Percentiles rank a stretch among this genome's conserved stretches.
Evolutionary conservation across 2,797 vertebrate species (phyloP).

Genomic region (Tadarida brasiliensis): DNA sequence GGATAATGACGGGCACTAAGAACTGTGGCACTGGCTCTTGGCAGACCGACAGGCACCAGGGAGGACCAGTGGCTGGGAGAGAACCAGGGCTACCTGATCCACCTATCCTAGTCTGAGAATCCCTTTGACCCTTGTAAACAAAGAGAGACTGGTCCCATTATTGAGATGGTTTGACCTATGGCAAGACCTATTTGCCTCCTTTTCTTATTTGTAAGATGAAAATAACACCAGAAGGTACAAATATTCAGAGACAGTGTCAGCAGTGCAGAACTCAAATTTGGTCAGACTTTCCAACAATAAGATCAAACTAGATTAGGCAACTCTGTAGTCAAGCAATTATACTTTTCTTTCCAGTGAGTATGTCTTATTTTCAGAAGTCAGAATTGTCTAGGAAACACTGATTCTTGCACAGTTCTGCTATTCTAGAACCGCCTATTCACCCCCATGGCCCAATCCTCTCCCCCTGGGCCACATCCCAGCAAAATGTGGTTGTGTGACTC

Average conservation of each 20-base stretch:
- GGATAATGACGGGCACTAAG: slow-evolving; percentile 52
- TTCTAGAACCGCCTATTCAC: slow-evolving; percentile 4
- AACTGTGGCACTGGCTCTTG: slow-evolving; percentile 2
- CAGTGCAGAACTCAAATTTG: slow-evolving; percentile 36
- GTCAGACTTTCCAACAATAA: slow-evolving; percentile 39
- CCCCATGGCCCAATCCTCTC: not conserved
- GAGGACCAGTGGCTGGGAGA: not conserved
- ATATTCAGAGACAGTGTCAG: slow-evolving; percentile 57
- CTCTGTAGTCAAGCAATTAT: not conserved
- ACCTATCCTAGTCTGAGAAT: slow-evolving; percentile 29
- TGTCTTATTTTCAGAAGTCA: slow-evolving; percentile 59
- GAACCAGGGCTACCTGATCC: not conserved
- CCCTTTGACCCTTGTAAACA: slow-evolving; percentile 51
- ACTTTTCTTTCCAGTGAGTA: not conserved
- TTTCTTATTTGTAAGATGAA: slow-evolving; percentile 67
- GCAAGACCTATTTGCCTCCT: slow-evolving; percentile 45
- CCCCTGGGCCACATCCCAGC: not conserved
- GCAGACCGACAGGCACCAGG: slow-evolving; percentile 36
- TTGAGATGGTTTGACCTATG: slow-evolving; percentile 12
- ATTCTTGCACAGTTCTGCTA: slow-evolving; percentile 9
- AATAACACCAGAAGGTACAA: slow-evolving; percentile 65
- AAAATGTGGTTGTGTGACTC: not conserved
- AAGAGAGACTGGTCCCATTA: slow-evolving; percentile 28
- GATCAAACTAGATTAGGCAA: slow-evolving; percentile 67
- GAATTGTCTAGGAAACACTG: slow-evolving; percentile 56